Evolutionary conservation across 2,113 vertebrate species (phyloP).

Genomic region (Ranitomeya imitator): DNA sequence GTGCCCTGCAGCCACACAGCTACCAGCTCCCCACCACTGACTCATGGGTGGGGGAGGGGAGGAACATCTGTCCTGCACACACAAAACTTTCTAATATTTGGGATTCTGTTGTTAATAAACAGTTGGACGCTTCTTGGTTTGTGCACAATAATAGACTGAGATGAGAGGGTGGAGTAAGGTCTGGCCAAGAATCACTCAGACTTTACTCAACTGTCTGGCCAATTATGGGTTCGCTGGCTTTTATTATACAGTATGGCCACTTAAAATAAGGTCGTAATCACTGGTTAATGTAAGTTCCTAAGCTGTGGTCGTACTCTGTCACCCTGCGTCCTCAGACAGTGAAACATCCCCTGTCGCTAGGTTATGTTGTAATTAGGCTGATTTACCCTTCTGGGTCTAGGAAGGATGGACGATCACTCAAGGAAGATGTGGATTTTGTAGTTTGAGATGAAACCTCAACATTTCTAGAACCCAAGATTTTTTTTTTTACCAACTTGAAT

Average conservation of each 20-base stretch:
- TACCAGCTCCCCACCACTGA: slow-evolving; percentile 13
- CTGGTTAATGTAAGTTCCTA: neutral
- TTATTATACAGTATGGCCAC: neutral
- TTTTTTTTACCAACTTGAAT: neutral
- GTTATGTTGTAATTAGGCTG: no score
- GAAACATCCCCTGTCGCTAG: neutral
- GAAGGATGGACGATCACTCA: neutral
- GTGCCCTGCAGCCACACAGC: slow-evolving; percentile 16
- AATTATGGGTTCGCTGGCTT: neutral
- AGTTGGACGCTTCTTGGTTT: neutral
- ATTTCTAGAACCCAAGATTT: neutral
- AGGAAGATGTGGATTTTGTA: no score
- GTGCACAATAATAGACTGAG: neutral
- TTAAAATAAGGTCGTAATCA: neutral
- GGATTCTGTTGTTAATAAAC: slow-evolving; percentile 31
- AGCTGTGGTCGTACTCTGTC: no score
- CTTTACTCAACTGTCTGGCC: neutral
- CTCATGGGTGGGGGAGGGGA: neutral
- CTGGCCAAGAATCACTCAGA: slow-evolving; percentile 3
- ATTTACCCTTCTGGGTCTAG: neutral
- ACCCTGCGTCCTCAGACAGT: neutral
- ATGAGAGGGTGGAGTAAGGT: neutral
- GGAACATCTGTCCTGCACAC: neutral
- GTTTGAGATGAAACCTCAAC: neutral
- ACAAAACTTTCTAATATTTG: neutral